Percentiles rank a stretch among this genome's conserved stretches.
phyloP scores from a whole-genome alignment of 2,797 vertebrate genomes.

The Acrossocheilus fasciatus region DNA sequence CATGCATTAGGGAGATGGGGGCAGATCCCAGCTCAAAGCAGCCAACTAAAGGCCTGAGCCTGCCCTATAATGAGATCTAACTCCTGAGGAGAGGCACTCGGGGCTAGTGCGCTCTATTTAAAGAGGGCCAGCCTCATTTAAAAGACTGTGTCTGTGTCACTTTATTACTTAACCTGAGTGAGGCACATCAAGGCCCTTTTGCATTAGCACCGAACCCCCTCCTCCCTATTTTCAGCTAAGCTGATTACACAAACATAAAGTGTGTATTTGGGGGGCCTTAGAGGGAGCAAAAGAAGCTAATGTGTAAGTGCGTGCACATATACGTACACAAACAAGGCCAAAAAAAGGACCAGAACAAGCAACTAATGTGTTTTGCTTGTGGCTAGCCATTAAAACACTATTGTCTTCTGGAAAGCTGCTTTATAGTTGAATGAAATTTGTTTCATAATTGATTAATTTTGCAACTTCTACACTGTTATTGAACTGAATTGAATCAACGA shows the following conservation, averaged over 20 bases:
- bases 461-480: background rate
- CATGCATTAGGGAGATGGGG: slow-evolving; percentile 75
- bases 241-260: slow-evolving; percentile 84
- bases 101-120: slow-evolving; percentile 75
- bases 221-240: slow-evolving; percentile 75
- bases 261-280: slow-evolving; percentile 56
- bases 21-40: slow-evolving; percentile 74
- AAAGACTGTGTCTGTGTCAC: slow-evolving; percentile 74
- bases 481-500: background rate
- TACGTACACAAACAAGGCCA: slow-evolving; percentile 31
- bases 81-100: slow-evolving; percentile 74
- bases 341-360: slow-evolving; percentile 54
- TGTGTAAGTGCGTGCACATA: slow-evolving; percentile 49
- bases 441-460: background rate
- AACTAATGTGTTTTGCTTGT: slow-evolving; percentile 61
- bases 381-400: slow-evolving; percentile 66
- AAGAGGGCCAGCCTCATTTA: slow-evolving; percentile 73
- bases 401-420: background rate
- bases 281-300: slow-evolving; percentile 45
- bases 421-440: background rate
- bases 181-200: slow-evolving; percentile 78
- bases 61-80: slow-evolving; percentile 81
- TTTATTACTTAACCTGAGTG: slow-evolving; percentile 82
- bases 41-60: slow-evolving; percentile 75
- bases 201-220: slow-evolving; percentile 70